Evolutionary conservation across 53 echinoderm and acorn worm genomes (phyloP).

Genomic region (Glandiceps talaboti): DNA sequence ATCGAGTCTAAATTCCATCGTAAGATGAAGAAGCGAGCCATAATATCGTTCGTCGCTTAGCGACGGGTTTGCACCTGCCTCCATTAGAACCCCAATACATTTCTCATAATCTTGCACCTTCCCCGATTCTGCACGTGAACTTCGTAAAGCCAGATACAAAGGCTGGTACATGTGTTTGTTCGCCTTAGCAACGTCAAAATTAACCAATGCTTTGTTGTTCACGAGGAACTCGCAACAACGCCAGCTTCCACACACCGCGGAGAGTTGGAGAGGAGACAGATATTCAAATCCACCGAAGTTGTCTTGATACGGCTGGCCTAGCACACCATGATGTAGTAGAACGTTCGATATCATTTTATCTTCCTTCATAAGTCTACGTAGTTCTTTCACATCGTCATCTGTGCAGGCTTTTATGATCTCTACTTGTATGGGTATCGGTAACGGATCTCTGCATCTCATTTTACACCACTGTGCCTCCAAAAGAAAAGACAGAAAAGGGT

Average conservation of each 20-base stretch:
- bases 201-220: not conserved
- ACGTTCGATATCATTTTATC: not conserved
- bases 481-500: no score
- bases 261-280: not conserved
- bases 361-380: not conserved
- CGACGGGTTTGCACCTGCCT: not conserved
- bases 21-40: not conserved
- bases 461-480: no score
- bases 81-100: not conserved
- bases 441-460: not conserved
- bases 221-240: not conserved
- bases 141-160: not conserved
- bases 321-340: not conserved
- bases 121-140: not conserved
- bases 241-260: not conserved
- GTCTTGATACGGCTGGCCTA: not conserved
- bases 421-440: not conserved
- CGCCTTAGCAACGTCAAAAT: not conserved
- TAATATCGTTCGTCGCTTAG: not conserved
- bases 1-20: not conserved
- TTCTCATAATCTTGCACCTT: not conserved
- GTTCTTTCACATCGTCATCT: not conserved
- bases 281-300: not conserved
- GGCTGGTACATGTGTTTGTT: not conserved
- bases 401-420: not conserved